Conservation (phyloP, 2,888 invertebrate species). For the Hyppa rectilinea region DNA sequence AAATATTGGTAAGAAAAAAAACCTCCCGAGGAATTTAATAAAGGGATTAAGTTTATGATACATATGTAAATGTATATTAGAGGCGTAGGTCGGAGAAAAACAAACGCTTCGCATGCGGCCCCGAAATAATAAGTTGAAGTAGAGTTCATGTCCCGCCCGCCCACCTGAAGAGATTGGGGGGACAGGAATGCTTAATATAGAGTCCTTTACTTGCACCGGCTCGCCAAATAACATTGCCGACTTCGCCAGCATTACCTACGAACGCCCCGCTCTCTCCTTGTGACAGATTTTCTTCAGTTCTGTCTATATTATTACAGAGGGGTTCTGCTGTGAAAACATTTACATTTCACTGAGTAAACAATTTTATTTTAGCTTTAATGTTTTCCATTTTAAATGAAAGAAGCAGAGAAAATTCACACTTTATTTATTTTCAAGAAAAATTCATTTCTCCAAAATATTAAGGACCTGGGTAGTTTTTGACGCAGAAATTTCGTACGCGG, state of each 20-base stretch:
- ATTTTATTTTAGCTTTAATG: conserved; percentile 50
- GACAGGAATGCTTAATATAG: conserved; percentile 90
- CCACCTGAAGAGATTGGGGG: conserved; percentile 88
- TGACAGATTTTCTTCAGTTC: conserved; percentile 70
- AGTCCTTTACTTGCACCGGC: conserved; percentile 88
- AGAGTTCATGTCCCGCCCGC: conserved; percentile 84
- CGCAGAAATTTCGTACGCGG: conserved; percentile 51
- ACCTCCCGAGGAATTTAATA: conserved; percentile 81
- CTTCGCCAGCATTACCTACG: conserved; percentile 78
- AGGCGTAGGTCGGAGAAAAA: conserved; percentile 83
- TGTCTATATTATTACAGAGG: conserved; percentile 63
- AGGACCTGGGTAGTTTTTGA: conserved; percentile 46
- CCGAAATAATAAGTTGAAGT: conserved; percentile 89
- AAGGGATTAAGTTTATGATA: conserved; percentile 82
- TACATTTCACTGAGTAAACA: conserved; percentile 56
- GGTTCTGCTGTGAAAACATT: conserved; percentile 54
- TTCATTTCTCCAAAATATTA: conserved; percentile 41
- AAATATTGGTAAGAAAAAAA: conserved; percentile 71
- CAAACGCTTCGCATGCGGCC: conserved; percentile 84
- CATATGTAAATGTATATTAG: conserved; percentile 81
- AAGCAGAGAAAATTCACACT: conserved; percentile 44
- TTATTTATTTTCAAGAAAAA: conserved; percentile 49
- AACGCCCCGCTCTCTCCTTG: conserved; percentile 68
- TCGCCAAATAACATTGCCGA: conserved; percentile 87
- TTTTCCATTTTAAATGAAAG: conserved; percentile 54